Evolutionary conservation across 2,888 invertebrate genomes (phyloP).

Genomic region (Coleophora flavipennella): DNA sequence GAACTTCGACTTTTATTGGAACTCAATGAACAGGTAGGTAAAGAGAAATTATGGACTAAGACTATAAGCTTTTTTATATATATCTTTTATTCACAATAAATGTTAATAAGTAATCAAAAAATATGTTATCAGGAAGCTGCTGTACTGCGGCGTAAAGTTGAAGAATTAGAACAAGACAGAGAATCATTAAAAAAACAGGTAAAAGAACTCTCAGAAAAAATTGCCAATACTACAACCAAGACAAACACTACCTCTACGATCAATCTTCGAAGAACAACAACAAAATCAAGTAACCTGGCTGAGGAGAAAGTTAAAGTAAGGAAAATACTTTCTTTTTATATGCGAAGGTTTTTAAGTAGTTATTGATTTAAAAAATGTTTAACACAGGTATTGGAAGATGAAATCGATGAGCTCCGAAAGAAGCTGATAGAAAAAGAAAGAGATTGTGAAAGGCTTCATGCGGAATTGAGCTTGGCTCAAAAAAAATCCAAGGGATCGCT

Average conservation of each 20-base stretch:
- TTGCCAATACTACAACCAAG: conserved; percentile 60
- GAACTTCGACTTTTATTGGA: conserved; percentile 89
- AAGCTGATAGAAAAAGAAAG: conserved; percentile 87
- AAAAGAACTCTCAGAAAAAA: conserved; percentile 82
- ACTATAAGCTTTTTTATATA: background rate
- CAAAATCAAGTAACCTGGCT: conserved; percentile 66
- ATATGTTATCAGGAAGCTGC: conserved; percentile 77
- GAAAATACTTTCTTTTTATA: background rate
- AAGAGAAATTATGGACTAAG: background rate
- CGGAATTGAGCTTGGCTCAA: conserved; percentile 76
- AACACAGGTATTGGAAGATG: conserved; percentile 77
- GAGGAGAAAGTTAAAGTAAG: conserved; percentile 78
- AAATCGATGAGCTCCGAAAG: conserved; percentile 80
- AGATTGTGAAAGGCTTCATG: conserved; percentile 82
- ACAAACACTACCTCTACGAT: conserved; percentile 39
- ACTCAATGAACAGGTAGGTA: conserved; percentile 83
- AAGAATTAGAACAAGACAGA: conserved; percentile 86
- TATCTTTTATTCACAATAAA: background rate
- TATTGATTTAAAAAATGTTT: background rate
- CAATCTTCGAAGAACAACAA: conserved; percentile 37
- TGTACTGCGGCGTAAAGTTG: conserved; percentile 86
- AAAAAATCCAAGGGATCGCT: conserved; percentile 76
- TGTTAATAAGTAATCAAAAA: background rate
- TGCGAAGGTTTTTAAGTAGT: background rate
- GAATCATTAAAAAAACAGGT: conserved; percentile 81